Base-by-base conservation (phyloP, 1,140 invertebrate species). In the Drosophila sp. region DNA sequence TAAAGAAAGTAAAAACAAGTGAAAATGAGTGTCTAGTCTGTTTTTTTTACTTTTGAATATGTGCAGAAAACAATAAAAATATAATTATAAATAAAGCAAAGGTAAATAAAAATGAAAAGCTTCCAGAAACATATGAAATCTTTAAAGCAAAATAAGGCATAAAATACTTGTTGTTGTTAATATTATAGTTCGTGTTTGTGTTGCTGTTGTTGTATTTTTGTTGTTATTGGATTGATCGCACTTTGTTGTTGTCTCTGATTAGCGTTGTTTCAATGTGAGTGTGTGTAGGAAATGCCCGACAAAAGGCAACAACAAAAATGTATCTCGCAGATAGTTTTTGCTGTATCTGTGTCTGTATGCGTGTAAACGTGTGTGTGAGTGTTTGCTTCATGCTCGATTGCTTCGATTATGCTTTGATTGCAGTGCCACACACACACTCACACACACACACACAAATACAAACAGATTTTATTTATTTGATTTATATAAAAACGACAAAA, bases 371-470 rank as follows among this genome's bases (percentile, higher is more conserved):
- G 18, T 45, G 3, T 27, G 45, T 46, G 29, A 61, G 63, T 45
- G 40, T 34, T 27, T 34, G 63, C 38, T 83, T 83, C 72, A 83
- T 79, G 80, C 80, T 83, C 80, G 80, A 83, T 83, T 79, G 80
- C 43, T 64, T 72, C 71, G 75, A 83, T 82, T 83, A 82, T 82
- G 78, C 78, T 80, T 64, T 69, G 78, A 80, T 80, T 79, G 77
- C 78, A 79, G 21, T 56, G 57, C 7, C 65, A 58, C 34, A 70
- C 59, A 50, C 34, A n/a, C n/a, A n/a, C n/a, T 5, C 65, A 58
- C 34, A 70, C 59, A 36, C 7, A 3, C 18, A 51, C 7, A 58
- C 2, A 59, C 54, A 57, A 6, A 16, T 9, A 29, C 25, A 61
- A 43, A 48, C 32, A 54, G 51, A 21, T 21, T 21, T 21, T 21